Percentiles rank a stretch among this genome's conserved stretches.
These are phyloP conservation scores for Tetranychus piercei DNA, from an alignment of 2,888 invertebrate genomes.

Conservation along the genomic window DNA sequence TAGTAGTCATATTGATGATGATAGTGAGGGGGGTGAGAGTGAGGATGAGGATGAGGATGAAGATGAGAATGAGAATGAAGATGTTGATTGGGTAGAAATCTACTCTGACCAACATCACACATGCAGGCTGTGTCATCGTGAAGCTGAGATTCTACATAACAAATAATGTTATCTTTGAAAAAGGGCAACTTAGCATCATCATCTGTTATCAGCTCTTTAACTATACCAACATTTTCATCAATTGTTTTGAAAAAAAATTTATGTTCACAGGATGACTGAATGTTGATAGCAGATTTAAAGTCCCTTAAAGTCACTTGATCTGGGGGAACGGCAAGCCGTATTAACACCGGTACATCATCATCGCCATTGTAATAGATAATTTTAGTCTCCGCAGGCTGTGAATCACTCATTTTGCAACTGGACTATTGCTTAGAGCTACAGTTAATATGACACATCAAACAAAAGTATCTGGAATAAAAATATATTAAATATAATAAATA, in stretches of 20 bases:
- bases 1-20: constrained; percentile 50
- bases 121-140: constrained; percentile 2
- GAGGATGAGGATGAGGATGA: constrained; percentile 31
- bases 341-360: constrained; percentile 96
- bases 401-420: constrained; percentile 1
- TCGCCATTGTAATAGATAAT: constrained; percentile 99
- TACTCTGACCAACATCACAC: background rate
- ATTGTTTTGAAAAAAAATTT: constrained; percentile 99
- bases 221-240: constrained; percentile 98
- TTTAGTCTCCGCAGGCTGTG: constrained; percentile 46
- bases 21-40: constrained; percentile 55
- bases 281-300: constrained; percentile 61
- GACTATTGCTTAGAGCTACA: too few species aligned
- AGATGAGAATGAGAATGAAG: constrained; percentile 28
- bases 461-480: too few species aligned
- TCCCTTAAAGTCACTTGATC: constrained; percentile 90
- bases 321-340: constrained; percentile 87
- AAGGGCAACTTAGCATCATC: constrained; percentile 86
- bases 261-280: constrained; percentile 72
- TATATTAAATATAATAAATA: too few species aligned
- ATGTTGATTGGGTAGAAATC: background rate
- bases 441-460: too few species aligned
- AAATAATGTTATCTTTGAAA: constrained; percentile 91
- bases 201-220: constrained; percentile 94
- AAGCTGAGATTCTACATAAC: constrained; percentile 77